Conservation (phyloP, 2,888 invertebrate species). For the Lepidochrysops patricia region DNA sequence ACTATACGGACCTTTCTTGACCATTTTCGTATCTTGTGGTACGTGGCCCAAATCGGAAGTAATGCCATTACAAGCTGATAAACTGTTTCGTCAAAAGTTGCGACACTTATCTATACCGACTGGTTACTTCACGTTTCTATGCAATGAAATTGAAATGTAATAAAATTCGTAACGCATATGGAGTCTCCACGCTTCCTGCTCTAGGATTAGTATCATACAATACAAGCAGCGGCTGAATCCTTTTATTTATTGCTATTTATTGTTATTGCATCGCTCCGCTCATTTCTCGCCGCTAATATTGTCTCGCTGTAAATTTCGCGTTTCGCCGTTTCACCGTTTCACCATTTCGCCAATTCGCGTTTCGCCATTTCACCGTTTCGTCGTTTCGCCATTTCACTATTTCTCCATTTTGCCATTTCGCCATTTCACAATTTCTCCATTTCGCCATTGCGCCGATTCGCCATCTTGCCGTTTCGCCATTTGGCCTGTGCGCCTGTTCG, state of each 20-base stretch:
- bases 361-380: constrained; percentile 55
- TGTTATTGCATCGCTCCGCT: constrained; percentile 71
- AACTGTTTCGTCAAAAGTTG: too few species aligned
- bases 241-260: constrained; percentile 76
- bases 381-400: constrained; percentile 34
- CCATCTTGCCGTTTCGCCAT: constrained; percentile 49
- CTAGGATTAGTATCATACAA: constrained; percentile 72
- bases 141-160: too few species aligned
- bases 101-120: too few species aligned
- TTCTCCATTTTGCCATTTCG: constrained; percentile 55
- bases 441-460: constrained; percentile 41
- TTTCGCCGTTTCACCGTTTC: constrained; percentile 53
- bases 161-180: neutral
- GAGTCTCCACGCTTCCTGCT: constrained; percentile 41
- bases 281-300: constrained; percentile 70
- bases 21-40: too few species aligned
- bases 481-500: constrained; percentile 39
- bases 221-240: constrained; percentile 75
- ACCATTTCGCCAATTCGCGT: constrained; percentile 34
- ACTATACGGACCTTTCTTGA: too few species aligned
- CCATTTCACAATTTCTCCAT: constrained; percentile 41
- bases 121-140: too few species aligned
- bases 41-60: too few species aligned
- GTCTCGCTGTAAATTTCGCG: constrained; percentile 65
- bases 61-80: too few species aligned